phyloP scores from a whole-genome alignment of 2,797 vertebrate genomes.

The Rhinichthys osculus region DNA sequence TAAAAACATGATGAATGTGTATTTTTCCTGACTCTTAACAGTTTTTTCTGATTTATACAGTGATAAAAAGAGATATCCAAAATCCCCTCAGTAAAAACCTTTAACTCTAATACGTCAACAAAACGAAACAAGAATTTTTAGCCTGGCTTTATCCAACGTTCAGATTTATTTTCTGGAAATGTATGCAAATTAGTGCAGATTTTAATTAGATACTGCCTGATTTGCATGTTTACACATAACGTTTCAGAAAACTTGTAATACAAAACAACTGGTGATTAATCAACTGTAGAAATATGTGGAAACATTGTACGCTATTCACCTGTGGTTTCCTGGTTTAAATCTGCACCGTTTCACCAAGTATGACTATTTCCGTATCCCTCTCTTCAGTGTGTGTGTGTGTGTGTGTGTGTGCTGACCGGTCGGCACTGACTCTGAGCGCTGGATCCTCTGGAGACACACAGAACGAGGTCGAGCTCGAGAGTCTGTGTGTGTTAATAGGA shows the following conservation, averaged over 20 bases:
- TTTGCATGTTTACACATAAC: not conserved
- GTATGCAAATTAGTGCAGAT: not conserved
- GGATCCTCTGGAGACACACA: not conserved
- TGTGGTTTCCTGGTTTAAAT: not conserved
- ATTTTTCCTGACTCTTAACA: not conserved
- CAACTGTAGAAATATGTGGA: not conserved
- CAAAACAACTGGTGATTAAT: not conserved
- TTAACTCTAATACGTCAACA: not conserved
- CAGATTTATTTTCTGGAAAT: not conserved
- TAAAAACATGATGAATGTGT: not conserved
- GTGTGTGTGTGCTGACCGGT: not conserved
- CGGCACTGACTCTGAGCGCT: not conserved
- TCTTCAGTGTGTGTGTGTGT: not conserved
- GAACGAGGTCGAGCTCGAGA: slow-evolving; percentile 1
- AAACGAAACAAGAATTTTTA: not conserved
- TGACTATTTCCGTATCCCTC: not conserved
- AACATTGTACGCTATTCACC: not conserved
- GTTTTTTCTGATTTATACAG: not conserved
- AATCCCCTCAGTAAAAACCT: not conserved
- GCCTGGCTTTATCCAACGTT: not conserved
- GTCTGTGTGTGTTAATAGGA: slow-evolving; percentile 34
- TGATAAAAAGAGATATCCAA: not conserved
- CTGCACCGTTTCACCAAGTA: not conserved
- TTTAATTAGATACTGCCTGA: not conserved
- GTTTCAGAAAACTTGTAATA: not conserved